Evolutionary conservation across 1,140 invertebrate species (phyloP), one percentile per base, ranked within the genome.

Genomic region (Halyomorpha halys): DNA sequence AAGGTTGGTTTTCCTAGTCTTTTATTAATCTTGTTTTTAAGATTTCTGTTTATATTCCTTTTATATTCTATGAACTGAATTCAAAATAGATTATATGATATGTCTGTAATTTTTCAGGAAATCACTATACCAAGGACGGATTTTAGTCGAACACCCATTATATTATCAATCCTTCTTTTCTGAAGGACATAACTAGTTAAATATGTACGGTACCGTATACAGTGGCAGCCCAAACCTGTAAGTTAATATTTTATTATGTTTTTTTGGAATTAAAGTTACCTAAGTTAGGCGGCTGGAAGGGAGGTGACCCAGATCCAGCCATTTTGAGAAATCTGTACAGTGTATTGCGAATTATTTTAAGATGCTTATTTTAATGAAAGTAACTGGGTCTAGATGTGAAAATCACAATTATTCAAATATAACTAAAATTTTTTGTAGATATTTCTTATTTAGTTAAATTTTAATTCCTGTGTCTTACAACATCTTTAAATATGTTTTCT

Each of bases 301-400:
- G 53, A 56, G 53, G 23, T 56, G 53, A 56, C 53, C 53, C 14
- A 19, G 53, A 23, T 56, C 18, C 53, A 56, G 53, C 53, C 53
- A 56, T 56, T 56, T 56, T 56, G 34, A 39, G 34, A 13, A 39
- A 39, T 39, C 6, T 13, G 11, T 39, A 39, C 34, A 39, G 11
- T 39, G 23, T 9, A 49, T 18, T 18, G 9, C n/a, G 4, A 49
- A 49, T 49, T 21, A 18, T 21, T 49, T 18, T 49, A 19, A 21
- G 5, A 47, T 5, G 15, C 14, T 47, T 47, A 3, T n/a, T n/a
- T n/a, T n/a, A n/a, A n/a, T n/a, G n/a, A n/a, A n/a, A n/a, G n/a
- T n/a, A n/a, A n/a, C n/a, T n/a, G n/a, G n/a, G n/a, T n/a, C n/a
- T n/a, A n/a, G n/a, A n/a, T n/a, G n/a, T n/a, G n/a, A n/a, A n/a